Conservation (phyloP, 2,113 vertebrate genomes). For the Excalfactoria chinensis region DNA sequence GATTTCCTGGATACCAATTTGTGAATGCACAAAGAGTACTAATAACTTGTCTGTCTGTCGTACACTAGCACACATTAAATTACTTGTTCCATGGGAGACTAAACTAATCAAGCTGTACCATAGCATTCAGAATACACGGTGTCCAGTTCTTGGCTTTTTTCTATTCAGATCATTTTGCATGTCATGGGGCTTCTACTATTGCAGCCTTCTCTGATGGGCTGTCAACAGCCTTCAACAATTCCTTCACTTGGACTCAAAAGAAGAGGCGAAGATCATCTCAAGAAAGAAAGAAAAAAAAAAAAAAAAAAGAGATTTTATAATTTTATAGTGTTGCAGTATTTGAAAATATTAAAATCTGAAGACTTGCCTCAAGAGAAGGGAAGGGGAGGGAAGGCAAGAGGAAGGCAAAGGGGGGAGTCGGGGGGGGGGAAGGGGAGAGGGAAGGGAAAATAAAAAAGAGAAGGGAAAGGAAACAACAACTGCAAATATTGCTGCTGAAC, state of each 20-base stretch:
- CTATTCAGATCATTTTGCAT: neutral
- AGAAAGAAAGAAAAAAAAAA: fast-evolving
- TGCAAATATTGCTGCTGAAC: neutral
- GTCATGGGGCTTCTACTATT: neutral
- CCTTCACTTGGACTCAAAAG: neutral
- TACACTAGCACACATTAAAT: neutral
- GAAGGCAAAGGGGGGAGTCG: too few species aligned
- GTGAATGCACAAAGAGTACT: neutral
- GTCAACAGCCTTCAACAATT: neutral
- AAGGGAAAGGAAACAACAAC: neutral
- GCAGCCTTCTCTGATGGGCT: neutral
- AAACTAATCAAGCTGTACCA: neutral
- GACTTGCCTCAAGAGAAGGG: fast-evolving
- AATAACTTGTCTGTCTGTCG: neutral
- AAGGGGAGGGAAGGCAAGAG: neutral
- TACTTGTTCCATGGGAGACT: neutral
- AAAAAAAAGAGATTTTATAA: neutral
- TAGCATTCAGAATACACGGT: neutral
- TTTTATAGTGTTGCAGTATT: neutral
- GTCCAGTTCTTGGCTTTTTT: neutral
- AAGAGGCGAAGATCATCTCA: neutral
- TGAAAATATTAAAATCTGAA: neutral
- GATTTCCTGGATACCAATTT: neutral
- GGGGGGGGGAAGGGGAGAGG: too few species aligned
- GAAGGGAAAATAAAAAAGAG: fast-evolving